Conservation (phyloP, 2,888 invertebrate species). For the Mechanitis messenoides region DNA sequence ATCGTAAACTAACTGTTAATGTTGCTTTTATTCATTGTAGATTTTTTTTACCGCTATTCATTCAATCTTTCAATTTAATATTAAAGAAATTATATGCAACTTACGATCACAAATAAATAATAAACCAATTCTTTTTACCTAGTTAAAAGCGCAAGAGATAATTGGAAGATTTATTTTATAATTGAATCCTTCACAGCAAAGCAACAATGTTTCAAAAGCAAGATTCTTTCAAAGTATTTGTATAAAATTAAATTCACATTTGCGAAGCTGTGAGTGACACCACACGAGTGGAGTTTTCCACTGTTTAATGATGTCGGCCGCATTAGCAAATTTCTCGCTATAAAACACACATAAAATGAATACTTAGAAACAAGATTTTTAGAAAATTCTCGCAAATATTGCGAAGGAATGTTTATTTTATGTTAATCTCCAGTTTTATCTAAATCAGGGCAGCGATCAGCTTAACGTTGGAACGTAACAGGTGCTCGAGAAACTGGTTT, state of each 20-base stretch:
- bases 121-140: too few species aligned
- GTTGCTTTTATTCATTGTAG: too few species aligned
- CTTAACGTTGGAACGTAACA: slow-evolving; percentile 27
- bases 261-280: background rate
- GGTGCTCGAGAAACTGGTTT: slow-evolving; percentile 35
- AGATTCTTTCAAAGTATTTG: background rate
- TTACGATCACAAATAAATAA: too few species aligned
- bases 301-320: too few species aligned
- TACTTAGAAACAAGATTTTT: slow-evolving; percentile 3
- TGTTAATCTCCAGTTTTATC: slow-evolving; percentile 24
- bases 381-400: slow-evolving; percentile 4
- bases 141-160: too few species aligned
- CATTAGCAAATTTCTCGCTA: background rate
- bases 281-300: background rate
- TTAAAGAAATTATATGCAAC: too few species aligned
- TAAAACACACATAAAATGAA: background rate
- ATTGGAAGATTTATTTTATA: too few species aligned
- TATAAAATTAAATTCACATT: slow-evolving; percentile 1
- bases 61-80: too few species aligned
- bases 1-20: too few species aligned
- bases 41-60: too few species aligned
- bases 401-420: slow-evolving; percentile 11
- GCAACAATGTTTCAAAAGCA: too few species aligned
- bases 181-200: too few species aligned
- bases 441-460: slow-evolving; percentile 32